A percentile compares a stretch with the other conserved stretches of the same genome.
These are phyloP conservation scores for Mobula hypostoma DNA, from an alignment of 2,113 vertebrate species.

Conservation along the genomic window DNA sequence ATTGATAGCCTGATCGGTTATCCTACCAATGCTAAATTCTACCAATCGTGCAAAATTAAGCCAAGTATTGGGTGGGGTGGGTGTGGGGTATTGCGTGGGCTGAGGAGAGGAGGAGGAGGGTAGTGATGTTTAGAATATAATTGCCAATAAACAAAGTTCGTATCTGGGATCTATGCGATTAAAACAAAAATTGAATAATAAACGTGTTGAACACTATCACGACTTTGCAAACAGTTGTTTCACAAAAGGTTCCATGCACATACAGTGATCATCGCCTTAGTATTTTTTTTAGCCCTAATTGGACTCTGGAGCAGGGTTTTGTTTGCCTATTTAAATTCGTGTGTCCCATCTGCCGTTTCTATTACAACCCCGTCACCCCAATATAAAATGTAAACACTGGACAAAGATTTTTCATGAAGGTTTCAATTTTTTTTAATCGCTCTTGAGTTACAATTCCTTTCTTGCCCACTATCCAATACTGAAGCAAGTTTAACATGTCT, in stretches of 20 bases:
- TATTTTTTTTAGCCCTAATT: background rate
- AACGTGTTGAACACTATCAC: background rate
- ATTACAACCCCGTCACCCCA: background rate
- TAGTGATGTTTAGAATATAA: background rate
- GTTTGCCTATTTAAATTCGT: background rate
- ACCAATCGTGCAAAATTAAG: conserved; percentile 3
- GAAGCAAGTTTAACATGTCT: conserved; percentile 60
- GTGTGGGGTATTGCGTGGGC: too few species aligned
- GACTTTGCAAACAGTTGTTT: background rate
- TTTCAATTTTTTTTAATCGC: conserved; percentile 56
- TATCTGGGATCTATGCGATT: background rate
- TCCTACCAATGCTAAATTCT: background rate
- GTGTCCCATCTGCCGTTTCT: background rate
- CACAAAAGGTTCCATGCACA: background rate
- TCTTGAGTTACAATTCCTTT: conserved; percentile 56
- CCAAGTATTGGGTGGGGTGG: too few species aligned
- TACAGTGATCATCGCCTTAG: background rate
- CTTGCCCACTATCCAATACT: conserved; percentile 63
- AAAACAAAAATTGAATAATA: background rate
- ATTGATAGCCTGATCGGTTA: conserved; percentile 33
- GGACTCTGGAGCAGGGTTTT: background rate
- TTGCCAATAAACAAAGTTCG: background rate
- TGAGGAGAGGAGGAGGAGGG: too few species aligned
- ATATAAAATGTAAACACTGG: background rate
- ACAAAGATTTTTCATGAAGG: conserved; percentile 46